Conservation (phyloP, 2,888 invertebrate species). For the Amphipyra tragopoginis region DNA sequence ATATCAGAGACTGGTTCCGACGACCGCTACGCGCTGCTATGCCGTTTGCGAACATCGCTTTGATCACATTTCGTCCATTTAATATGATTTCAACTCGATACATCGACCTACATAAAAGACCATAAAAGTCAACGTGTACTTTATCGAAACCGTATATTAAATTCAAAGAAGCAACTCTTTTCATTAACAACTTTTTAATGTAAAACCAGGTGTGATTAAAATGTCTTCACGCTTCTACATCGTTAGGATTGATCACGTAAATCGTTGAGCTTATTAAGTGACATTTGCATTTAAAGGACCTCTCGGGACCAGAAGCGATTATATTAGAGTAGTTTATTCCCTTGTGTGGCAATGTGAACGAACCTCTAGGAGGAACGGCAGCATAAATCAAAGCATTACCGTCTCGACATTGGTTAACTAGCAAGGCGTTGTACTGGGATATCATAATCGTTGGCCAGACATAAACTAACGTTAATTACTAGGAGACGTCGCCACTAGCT, state of each 20-base stretch:
- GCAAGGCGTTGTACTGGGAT: constrained; percentile 64
- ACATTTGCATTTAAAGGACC: constrained; percentile 71
- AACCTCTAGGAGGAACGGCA: constrained; percentile 61
- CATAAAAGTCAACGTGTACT: constrained; percentile 39
- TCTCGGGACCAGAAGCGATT: constrained; percentile 63
- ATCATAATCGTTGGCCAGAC: constrained; percentile 72
- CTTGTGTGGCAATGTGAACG: constrained; percentile 63
- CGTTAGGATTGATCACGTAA: constrained; percentile 61
- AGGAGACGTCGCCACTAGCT: constrained; percentile 59
- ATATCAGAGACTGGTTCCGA: constrained; percentile 56
- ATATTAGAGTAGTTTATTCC: constrained; percentile 59
- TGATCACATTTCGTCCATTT: constrained; percentile 49
- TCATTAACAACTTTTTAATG: constrained; percentile 43
- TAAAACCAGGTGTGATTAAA: constrained; percentile 42
- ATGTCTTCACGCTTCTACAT: constrained; percentile 47
- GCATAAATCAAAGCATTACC: constrained; percentile 80
- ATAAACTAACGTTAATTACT: constrained; percentile 70
- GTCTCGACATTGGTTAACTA: constrained; percentile 70
- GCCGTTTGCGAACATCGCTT: constrained; percentile 51
- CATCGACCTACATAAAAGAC: constrained; percentile 44
- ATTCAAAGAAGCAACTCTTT: constrained; percentile 47
- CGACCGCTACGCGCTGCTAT: constrained; percentile 55
- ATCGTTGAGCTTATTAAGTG: constrained; percentile 65
- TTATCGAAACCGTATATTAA: constrained; percentile 45
- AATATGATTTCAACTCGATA: constrained; percentile 45